A percentile compares a stretch with the other conserved stretches of the same genome.
Conservation (phyloP, 2,113 vertebrate genomes). For the Haemorhous mexicanus region DNA sequence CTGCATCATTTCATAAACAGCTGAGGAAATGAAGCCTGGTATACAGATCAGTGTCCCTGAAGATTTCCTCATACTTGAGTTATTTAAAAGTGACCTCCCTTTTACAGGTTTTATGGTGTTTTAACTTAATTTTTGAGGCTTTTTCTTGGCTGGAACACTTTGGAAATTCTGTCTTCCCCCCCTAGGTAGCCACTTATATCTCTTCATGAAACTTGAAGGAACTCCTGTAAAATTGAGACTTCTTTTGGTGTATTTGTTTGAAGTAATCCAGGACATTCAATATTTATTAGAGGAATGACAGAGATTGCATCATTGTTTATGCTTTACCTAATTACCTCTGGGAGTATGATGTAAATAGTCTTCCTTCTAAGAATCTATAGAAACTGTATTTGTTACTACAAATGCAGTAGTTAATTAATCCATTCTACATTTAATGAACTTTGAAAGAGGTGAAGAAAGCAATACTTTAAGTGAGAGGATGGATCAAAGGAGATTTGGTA, state of each 20-base stretch:
- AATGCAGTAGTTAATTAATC: not conserved
- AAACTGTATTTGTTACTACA: not conserved
- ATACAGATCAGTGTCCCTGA: not conserved
- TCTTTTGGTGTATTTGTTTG: not conserved
- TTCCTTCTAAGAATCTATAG: not conserved
- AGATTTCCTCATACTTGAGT: constrained; percentile 20
- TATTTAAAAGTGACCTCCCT: constrained; percentile 49
- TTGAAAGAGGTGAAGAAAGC: not conserved
- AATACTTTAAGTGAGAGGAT: not conserved
- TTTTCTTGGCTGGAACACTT: not conserved
- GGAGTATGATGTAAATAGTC: not conserved
- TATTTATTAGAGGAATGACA: not conserved
- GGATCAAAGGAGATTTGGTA: not conserved
- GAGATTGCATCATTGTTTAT: not conserved
- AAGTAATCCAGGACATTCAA: not conserved
- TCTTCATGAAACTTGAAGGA: not conserved
- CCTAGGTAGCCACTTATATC: not conserved
- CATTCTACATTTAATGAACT: not conserved
- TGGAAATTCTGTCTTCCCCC: not conserved
- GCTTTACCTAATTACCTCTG: not conserved
- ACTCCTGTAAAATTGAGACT: not conserved
- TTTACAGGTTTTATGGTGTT: not conserved
- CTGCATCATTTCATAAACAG: not conserved
- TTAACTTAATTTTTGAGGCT: not conserved
- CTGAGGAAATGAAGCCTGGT: not conserved